phyloP scores from a whole-genome alignment of 2,797 vertebrate species.

The Australoheros facetus region DNA sequence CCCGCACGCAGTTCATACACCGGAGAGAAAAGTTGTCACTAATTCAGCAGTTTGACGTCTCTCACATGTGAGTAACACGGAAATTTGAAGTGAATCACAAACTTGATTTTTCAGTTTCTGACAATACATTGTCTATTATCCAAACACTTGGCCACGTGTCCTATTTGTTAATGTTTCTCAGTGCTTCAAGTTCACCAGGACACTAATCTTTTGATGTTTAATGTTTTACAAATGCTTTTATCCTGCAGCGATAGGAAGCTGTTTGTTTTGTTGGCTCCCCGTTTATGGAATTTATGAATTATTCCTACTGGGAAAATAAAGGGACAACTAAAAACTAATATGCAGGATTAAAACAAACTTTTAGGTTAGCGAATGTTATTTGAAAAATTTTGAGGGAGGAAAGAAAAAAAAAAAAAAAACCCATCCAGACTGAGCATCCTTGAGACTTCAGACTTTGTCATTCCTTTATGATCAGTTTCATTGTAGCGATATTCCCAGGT shows the following conservation, averaged over 20 bases:
- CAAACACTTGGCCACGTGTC: conserved; percentile 4
- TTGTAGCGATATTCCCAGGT: neutral
- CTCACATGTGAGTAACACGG: conserved; percentile 60
- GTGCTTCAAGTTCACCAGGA: conserved; percentile 7
- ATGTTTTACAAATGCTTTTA: conserved; percentile 29
- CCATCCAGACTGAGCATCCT: neutral
- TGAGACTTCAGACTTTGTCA: neutral
- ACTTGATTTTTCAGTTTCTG: conserved; percentile 4
- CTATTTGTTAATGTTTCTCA: conserved; percentile 24
- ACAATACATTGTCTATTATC: conserved; percentile 37
- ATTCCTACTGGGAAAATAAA: neutral
- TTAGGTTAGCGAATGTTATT: no score
- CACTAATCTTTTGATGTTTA: conserved; percentile 5
- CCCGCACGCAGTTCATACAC: neutral
- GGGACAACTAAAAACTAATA: neutral
- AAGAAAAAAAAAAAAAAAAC: neutral
- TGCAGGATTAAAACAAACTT: no score
- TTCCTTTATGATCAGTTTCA: neutral
- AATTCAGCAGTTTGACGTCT: conserved; percentile 37
- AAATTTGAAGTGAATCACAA: neutral
- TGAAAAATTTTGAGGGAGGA: no score
- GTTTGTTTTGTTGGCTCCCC: neutral
- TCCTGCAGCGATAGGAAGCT: neutral
- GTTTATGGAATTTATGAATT: neutral
- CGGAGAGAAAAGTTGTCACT: conserved; percentile 26